Evolutionary conservation across 2,888 invertebrate genomes (phyloP).

Genomic region (Ophonus ardosiacus): DNA sequence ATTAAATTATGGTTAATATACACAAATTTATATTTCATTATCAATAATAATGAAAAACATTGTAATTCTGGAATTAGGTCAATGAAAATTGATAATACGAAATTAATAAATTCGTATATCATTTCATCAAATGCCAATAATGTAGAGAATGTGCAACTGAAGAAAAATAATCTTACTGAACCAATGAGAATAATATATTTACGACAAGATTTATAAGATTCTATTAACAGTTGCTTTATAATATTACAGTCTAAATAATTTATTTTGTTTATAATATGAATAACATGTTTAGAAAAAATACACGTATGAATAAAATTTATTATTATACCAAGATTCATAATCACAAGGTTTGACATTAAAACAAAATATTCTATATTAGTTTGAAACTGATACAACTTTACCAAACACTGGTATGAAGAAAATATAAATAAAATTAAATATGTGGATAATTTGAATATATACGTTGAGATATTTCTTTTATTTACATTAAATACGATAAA

Average conservation of each 20-base stretch:
- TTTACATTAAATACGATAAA: not conserved
- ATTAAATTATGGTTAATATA: conserved; percentile 10
- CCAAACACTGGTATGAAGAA: not conserved
- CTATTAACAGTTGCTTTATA: not conserved
- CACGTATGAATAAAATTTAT: not conserved
- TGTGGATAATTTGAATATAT: not conserved
- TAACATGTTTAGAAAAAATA: not conserved
- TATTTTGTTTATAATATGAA: conserved; percentile 4
- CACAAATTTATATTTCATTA: not conserved
- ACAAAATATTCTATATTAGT: not conserved
- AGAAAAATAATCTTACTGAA: not conserved
- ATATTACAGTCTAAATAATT: conserved; percentile 13
- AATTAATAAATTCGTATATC: not conserved
- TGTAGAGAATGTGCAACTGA: not conserved
- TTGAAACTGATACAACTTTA: too few relatives aligned
- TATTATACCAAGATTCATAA: not conserved
- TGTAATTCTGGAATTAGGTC: not conserved
- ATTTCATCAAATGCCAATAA: not conserved
- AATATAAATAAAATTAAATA: not conserved
- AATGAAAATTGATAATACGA: not conserved
- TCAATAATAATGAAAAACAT: not conserved
- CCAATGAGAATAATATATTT: not conserved
- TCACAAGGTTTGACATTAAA: too few relatives aligned
- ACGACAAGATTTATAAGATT: not conserved
- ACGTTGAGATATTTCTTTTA: not conserved